Conservation (phyloP, 2,888 invertebrate genomes). For the Octodonta nipae region DNA sequence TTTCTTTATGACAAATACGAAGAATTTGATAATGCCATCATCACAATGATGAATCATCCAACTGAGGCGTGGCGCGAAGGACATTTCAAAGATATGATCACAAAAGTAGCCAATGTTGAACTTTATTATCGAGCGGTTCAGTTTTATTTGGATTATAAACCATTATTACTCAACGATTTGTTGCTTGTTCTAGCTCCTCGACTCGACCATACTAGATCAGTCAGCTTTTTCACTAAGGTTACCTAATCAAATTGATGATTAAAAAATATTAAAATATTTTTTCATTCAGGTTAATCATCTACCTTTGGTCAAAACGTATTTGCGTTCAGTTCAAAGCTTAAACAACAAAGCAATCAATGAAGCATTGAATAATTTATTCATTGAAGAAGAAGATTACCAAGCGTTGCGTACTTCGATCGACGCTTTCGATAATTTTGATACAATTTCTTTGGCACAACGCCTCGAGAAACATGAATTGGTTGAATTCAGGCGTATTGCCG, state of each 20-base stretch:
- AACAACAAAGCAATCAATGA: slow-evolving; percentile 99
- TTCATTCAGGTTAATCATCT: slow-evolving; percentile 60
- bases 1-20: slow-evolving; percentile 99
- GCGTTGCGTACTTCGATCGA: slow-evolving; percentile 94
- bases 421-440: slow-evolving; percentile 99
- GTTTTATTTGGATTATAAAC: slow-evolving; percentile 97
- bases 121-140: slow-evolving; percentile 98
- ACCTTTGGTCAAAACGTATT: slow-evolving; percentile 92
- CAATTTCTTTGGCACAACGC: slow-evolving; percentile 92
- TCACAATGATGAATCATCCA: slow-evolving; percentile 99
- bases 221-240: too few relatives aligned
- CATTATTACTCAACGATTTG: slow-evolving; percentile 89
- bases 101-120: slow-evolving; percentile 86
- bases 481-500: slow-evolving; percentile 97
- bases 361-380: slow-evolving; percentile 87
- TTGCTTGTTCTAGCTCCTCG: slow-evolving; percentile 89
- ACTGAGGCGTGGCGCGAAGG: slow-evolving; percentile 99
- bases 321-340: slow-evolving; percentile 91
- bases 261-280: too few relatives aligned
- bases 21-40: slow-evolving; percentile 97
- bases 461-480: slow-evolving; percentile 97
- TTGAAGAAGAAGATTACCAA: slow-evolving; percentile 95
- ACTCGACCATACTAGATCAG: slow-evolving; percentile 95
- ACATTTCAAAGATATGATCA: slow-evolving; percentile 71
- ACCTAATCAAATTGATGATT: too few relatives aligned